Base-by-base conservation (phyloP, 2,888 invertebrate genomes). In the Siphlonurus alternatus region DNA sequence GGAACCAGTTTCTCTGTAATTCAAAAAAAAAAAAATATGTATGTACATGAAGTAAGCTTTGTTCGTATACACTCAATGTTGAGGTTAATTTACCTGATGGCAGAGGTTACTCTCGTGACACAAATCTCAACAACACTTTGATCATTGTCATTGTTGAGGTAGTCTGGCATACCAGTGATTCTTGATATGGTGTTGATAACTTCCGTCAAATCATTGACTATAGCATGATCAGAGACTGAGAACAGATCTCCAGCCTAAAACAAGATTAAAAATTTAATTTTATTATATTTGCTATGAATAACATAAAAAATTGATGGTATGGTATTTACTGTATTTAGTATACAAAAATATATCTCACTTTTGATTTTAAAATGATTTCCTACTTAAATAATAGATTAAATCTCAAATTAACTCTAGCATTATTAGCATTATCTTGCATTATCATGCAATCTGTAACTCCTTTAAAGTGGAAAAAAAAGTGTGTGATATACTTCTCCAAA, bases 61-160 rank as follows among this genome's bases (percentile, higher is more conserved):
- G n/a, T 1, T 22, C 56, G 2, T 2, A n/a, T n/a, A n/a, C n/a
- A n/a, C n/a, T n/a, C n/a, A 62, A 7, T 25, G 7, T 62, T 24
- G 18, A 25, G 18, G 10, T 18, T 20, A 62, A 54, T 64, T 63
- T 69, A 81, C 81, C 93, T 84, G 68, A 95, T 88, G 71, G 93
- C 93, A 68, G 93, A 89, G 59, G 93, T 91, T 56, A 93, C 88
- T 67, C 94, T 78, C 1, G 94, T 93, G 66, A 96, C 87, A 75
- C 93, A 93, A 72, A 96, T 94, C 78, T 96, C 95, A 69, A 95
- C 93, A 66, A 95, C 89, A 70, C 92, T 93, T 77, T 96, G 95
- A 75, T 93, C 92, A 77, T 93, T 90, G 73, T 89, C 89, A 76
- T 89, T 93, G 69, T 86, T 83, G 61, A 86, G 83, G 74, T 94